Base-by-base conservation (phyloP, 1,140 invertebrate genomes). In the Drosophila micromelanica region DNA sequence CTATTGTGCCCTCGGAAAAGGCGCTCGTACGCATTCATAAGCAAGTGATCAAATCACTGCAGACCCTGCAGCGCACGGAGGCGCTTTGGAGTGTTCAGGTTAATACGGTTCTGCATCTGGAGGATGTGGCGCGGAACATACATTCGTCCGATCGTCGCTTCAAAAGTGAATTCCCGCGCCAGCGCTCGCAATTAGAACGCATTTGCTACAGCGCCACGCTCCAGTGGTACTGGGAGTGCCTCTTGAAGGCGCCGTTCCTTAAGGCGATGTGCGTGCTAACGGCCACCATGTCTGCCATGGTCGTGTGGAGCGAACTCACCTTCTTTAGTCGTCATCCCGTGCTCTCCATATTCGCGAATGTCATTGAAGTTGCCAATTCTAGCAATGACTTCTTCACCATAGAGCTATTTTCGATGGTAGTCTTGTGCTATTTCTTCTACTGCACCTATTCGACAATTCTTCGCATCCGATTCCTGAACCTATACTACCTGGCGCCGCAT, bases 231-330 rank as follows among this genome's bases (percentile, higher is more conserved):
- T 99, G 97, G 97, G 96, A 97, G 90, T 99, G 98, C 92, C 79
- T 96, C 30, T 69, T 98, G 0, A 94, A 95, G 74, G 94, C 95
- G 55, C 96, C 97, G 79, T 94, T 96, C 23, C 93, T 96, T 68
- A 96, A 96, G 86, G 82, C 94, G 0, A 82, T 96, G 49, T 96
- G 97, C 7, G 92, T 98, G 48, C 78, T 96, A 1, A 95, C 97
- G 5, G 95, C 95, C 2, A 93, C 96, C 30, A 94, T 99, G 90
- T 99, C 98, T 0, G 92, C 96, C 20, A 95, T 96, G 87, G 97
- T 99, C 43, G 96, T 99, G 11, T 99, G 99, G 98, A 99, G 98
- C 6, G 99, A 99, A 93, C 95, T 99, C 54, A 98, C 98, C 1
- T 99, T 99, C 92, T 99, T 99, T 93, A 97, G 96, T 79, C 95